Conservation (phyloP, 2,888 invertebrate genomes). For the Spilosoma lubricipeda region DNA sequence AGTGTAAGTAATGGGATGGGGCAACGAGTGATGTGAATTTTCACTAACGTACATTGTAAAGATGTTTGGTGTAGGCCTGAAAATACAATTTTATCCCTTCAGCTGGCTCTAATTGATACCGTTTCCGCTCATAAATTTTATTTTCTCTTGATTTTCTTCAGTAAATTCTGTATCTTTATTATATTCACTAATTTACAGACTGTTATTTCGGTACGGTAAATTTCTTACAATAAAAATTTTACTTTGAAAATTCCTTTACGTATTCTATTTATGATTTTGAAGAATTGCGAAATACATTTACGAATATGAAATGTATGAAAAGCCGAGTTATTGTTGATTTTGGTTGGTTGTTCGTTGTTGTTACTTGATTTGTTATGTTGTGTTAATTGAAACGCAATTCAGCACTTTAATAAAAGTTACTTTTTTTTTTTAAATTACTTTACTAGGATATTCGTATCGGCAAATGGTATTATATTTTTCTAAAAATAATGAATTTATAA, state of each 20-base stretch:
- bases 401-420: no score
- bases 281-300: not conserved
- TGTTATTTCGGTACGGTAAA: not conserved
- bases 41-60: slow-evolving; percentile 15
- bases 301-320: not conserved
- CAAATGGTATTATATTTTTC: no score
- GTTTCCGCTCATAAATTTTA: not conserved
- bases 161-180: not conserved
- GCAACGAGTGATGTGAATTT: slow-evolving; percentile 12
- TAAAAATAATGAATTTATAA: no score
- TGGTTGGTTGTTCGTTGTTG: no score
- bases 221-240: not conserved
- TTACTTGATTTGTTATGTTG: no score
- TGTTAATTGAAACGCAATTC: no score
- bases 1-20: slow-evolving; percentile 10
- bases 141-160: not conserved
- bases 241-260: not conserved
- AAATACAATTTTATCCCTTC: slow-evolving; percentile 1
- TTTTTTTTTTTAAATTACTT: no score
- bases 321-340: no score
- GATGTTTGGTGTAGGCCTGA: slow-evolving; percentile 22
- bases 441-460: no score
- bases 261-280: not conserved
- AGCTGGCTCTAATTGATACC: not conserved
- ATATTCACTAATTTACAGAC: not conserved